Evolutionary conservation across 2,888 invertebrate species (phyloP), one percentile per base, ranked within the genome.

Genomic region (Chalcosyrphus nemorum): DNA sequence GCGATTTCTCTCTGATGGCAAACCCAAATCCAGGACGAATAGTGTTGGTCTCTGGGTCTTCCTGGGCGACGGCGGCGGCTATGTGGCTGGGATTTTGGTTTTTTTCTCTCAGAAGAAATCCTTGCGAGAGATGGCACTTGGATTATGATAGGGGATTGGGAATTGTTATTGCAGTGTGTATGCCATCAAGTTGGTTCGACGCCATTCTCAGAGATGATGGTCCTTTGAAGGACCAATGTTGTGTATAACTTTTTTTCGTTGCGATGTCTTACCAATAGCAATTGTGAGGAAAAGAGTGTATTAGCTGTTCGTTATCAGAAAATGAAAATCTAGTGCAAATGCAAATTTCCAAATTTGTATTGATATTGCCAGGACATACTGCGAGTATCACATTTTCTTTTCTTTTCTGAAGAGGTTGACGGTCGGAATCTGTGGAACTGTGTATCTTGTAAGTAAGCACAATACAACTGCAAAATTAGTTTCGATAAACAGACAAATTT

Each of bases 141-240:
- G 68, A 68, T 84, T 68, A 78, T 84, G 56, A 74, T 72, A 57
- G 61, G n/a, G n/a, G 41, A 70, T 57, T 84, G 78, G 74, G 66
- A 21, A 72, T 56, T 72, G 52, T 59, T 65, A 71, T 59, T 76
- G 47, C 41, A 68, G 65, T 63, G 21, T 35, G 21, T 59, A 21
- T 59, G 52, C 17, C 13, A 15, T 54, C 35, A 4, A 41, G 50
- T 29, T 13, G 17, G 27, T 61, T 54, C 52, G 43, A 74, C 17
- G 5, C 41, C 47, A 13, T 41, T 45, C n/a, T 6, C 19, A n/a
- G 2, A n/a, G 17, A 24, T 41, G 45, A 24, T 32, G 56, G 35
- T 27, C 29, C 41, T 56, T 27, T n/a, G 41, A 38, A 21, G 43
- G 9, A 19, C n/a, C n/a, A n/a, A n/a, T n/a, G n/a, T n/a, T n/a